Percentiles rank a stretch among this genome's conserved stretches.
Evolutionary conservation across 2,113 vertebrate genomes (phyloP).

Genomic region (Limnothrissa miodon): DNA sequence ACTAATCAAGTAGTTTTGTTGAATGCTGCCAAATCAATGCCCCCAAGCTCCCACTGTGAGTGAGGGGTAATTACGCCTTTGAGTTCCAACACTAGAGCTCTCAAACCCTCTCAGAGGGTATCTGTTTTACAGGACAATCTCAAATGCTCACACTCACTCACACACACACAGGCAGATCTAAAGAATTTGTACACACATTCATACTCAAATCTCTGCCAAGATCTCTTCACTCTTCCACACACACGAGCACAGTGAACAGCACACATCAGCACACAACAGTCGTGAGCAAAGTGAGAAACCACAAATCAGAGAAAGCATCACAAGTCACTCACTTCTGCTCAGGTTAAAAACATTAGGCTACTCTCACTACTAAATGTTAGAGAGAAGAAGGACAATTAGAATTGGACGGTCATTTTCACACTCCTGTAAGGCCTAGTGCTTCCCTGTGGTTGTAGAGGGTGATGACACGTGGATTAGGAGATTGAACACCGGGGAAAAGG

Average conservation of each 20-base stretch:
- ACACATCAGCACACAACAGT: too few species aligned
- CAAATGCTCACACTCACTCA: not conserved
- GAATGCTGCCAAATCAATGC: not conserved
- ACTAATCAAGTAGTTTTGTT: slow-evolving; percentile 3
- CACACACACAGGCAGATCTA: not conserved
- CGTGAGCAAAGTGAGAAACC: too few species aligned
- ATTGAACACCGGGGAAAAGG: not conserved
- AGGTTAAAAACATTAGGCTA: not conserved
- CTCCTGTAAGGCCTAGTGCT: not conserved
- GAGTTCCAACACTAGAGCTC: not conserved
- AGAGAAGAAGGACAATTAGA: not conserved
- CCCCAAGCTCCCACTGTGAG: not conserved
- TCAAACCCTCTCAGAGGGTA: not conserved
- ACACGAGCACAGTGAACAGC: too few species aligned
- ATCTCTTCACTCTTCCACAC: not conserved
- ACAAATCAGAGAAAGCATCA: not conserved
- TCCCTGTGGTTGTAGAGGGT: not conserved
- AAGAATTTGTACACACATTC: not conserved
- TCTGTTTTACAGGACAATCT: not conserved
- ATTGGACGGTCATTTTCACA: not conserved
- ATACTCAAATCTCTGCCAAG: not conserved
- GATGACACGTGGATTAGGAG: not conserved
- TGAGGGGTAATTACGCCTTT: not conserved
- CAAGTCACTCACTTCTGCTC: not conserved
- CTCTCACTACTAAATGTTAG: not conserved